Base-by-base conservation (phyloP, 2,113 vertebrate genomes). In the Galbula dea region DNA sequence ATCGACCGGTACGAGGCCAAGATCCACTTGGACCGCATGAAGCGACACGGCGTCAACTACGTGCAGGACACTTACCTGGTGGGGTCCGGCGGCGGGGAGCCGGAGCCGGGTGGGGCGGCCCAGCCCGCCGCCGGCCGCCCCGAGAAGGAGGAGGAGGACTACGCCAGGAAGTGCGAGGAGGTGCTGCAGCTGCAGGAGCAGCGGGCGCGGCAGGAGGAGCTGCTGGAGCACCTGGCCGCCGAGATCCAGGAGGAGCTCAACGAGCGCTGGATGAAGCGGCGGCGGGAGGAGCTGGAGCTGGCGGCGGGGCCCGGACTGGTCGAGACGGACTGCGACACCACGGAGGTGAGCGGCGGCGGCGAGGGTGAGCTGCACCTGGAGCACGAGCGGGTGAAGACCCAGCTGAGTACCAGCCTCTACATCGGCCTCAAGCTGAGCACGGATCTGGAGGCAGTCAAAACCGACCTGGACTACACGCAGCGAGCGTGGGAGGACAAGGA, bases 41-140 rank as follows among this genome's bases (percentile, higher is more conserved):
- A 97, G 93, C 97, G 97, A 30, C 98, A 99, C 76, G 99, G 99
- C 18, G 96, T 98, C 39, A 99, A 99, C 96, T 99, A 99, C 72
- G 98, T 99, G 58, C 99, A 99, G 96, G 98, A 99, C 95, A 99
- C 99, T 9, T 99, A 99, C 96, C 86, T 99, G 95, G 96, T 98
- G 74, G 98, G 97, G 2, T 73, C 97, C 3, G 94, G 57, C 43
- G 20, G 86, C 20, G 98, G 97, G 73, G 79, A 84, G n/a, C 93
- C 88, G 43, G 90, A 95, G 86, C 27, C 74, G 29, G 83, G 71
- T 20, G 72, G 86, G 48, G 34, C 17, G 4, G 39, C 82, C 32
- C 90, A 86, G 85, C 62, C 63, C 15, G 74, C 45, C 54, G 58
- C 81, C 91, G 75, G 89, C 87, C 37, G 65, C 41, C 77, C 93